Conservation (phyloP, 2,888 invertebrate species). For the Criorhina ranunculi region DNA sequence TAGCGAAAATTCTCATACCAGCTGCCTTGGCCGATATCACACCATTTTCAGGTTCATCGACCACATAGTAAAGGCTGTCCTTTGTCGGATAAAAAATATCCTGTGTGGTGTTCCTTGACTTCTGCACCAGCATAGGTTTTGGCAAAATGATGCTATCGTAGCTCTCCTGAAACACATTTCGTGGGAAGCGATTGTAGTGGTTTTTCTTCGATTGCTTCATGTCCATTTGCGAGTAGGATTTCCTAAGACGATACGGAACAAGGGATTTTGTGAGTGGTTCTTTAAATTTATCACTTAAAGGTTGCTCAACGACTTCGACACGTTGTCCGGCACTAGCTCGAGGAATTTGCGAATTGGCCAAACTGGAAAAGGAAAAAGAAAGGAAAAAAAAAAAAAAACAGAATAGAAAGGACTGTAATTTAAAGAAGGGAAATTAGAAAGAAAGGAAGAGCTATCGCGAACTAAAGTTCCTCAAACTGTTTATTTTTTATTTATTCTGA, state of each 20-base stretch:
- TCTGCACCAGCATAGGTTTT: constrained; percentile 9
- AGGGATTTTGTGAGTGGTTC: constrained; percentile 18
- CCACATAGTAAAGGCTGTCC: constrained; percentile 38
- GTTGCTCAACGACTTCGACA: not conserved
- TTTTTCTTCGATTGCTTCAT: constrained; percentile 78
- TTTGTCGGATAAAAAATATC: constrained; percentile 22
- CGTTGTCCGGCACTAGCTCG: constrained; percentile 39
- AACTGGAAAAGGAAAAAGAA: constrained; percentile 20
- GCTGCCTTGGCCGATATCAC: constrained; percentile 78
- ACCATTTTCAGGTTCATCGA: constrained; percentile 43
- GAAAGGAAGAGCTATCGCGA: constrained; percentile 2
- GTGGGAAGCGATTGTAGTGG: constrained; percentile 8
- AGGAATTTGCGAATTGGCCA: constrained; percentile 58
- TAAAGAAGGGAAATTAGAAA: too few species aligned
- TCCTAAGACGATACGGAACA: constrained; percentile 77
- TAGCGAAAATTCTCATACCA: constrained; percentile 80
- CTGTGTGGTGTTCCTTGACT: not conserved
- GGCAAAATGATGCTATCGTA: constrained; percentile 17
- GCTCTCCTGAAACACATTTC: constrained; percentile 1
- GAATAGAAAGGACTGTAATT: not conserved
- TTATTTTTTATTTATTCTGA: constrained; percentile 8
- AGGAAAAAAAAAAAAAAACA: not conserved
- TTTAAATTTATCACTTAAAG: constrained; percentile 29
- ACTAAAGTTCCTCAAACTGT: constrained; percentile 7
- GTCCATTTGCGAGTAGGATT: constrained; percentile 82